Base-by-base conservation (phyloP, 2,888 invertebrate species). In the Pyrrhosoma nymphula region DNA sequence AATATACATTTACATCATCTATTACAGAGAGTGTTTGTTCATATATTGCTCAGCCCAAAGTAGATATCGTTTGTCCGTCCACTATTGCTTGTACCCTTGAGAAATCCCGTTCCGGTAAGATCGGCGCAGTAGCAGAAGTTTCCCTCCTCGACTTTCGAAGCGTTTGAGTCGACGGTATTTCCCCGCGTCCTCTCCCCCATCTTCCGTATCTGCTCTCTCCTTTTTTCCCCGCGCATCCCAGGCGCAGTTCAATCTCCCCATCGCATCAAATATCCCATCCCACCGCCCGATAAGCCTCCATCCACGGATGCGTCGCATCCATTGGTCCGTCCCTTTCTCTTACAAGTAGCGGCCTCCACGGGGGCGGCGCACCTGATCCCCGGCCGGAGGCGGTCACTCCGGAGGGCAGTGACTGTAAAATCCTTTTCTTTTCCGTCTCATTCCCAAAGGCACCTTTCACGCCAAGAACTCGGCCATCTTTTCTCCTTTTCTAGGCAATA, bases 341-440 rank as follows among this genome's bases (percentile, higher is more conserved):
- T n/a, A 56, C 60, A 16, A 16, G 82, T 82, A 18, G 89, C 20
- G 89, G n/a, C 89, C 88, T 88, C 47, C 47, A 39, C 8, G 47
- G 47, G 4, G 47, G 47, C 47, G 47, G 47, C 35, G 39, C 89
- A 89, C 89, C 89, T 89, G 89, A 47, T 89, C 89, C 89, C 89
- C 55, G 20, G 23, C 82, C 55, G 56, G 55, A 39, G 89, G 89
- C 56, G 89, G 89, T 55, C 89, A 89, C 56, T 89, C 23, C 56
- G 47, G 89, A 8, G 89, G 88, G 88, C 88, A 88, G 88, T 18
- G n/a, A 26, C 35, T 39, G 39, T 88, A 88, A 88, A 88, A 88
- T 88, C 88, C 88, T 47, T 88, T 88, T 47, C 88, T 88, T 88
- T 47, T 39, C 47, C 39, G 47, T 47, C 47, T 47, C 47, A n/a